Evolutionary conservation across 1,140 invertebrate species (phyloP).

Genomic region (Aphelinus atriplicis): DNA sequence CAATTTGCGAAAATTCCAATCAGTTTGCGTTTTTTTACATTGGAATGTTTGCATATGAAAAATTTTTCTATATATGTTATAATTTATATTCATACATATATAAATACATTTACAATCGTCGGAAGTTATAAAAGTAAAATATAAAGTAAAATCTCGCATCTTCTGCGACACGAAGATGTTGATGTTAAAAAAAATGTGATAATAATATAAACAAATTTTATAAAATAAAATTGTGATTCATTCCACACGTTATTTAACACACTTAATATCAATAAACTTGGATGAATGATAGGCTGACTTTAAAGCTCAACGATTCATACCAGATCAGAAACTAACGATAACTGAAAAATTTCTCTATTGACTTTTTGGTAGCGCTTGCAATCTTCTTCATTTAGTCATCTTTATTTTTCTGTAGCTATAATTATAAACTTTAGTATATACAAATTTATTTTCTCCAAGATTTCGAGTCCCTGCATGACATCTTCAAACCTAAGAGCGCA

Average conservation of each 20-base stretch:
- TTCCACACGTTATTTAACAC: slow-evolving; percentile 56
- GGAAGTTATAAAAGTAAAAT: slow-evolving; percentile 14
- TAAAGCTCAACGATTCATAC: background rate
- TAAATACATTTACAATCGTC: slow-evolving; percentile 3
- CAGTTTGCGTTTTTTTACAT: slow-evolving; percentile 7
- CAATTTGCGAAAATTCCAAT: slow-evolving; percentile 25
- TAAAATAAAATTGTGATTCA: slow-evolving; percentile 57
- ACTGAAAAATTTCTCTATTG: slow-evolving; percentile 23
- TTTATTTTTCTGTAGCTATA: slow-evolving; percentile 21
- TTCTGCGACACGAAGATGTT: slow-evolving; percentile 20
- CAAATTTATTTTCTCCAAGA: slow-evolving; percentile 42
- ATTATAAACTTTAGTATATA: slow-evolving; percentile 23
- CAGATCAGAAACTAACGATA: slow-evolving; percentile 3
- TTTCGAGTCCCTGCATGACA: slow-evolving; percentile 40
- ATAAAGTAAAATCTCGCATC: background rate
- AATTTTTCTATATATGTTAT: background rate
- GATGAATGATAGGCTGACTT: background rate
- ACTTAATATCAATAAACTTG: background rate
- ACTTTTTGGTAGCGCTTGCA: slow-evolving; percentile 32
- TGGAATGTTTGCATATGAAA: slow-evolving; percentile 6
- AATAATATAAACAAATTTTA: slow-evolving; percentile 54
- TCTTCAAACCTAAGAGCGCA: slow-evolving; percentile 37
- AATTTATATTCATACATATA: slow-evolving; percentile 19
- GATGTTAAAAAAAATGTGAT: slow-evolving; percentile 35
- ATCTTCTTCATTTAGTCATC: slow-evolving; percentile 8